Conservation (phyloP, 2,888 invertebrate genomes). For the Argynnis bischoffii region DNA sequence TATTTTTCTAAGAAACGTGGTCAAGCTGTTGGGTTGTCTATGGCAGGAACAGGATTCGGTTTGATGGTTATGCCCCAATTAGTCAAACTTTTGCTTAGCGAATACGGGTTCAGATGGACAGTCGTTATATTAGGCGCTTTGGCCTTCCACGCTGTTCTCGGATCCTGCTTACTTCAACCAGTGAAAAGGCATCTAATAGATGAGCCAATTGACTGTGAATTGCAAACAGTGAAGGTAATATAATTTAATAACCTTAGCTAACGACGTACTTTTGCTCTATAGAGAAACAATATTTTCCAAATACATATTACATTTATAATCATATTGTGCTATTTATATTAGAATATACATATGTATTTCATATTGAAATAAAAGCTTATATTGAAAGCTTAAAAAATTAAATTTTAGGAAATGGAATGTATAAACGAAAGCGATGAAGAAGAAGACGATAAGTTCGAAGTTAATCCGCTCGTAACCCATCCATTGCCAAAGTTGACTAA, state of each 20-base stretch:
- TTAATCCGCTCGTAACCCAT: slow-evolving; percentile 68
- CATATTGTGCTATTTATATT: too few species aligned
- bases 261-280: neutral
- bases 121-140: slow-evolving; percentile 86
- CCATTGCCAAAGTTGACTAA: slow-evolving; percentile 65
- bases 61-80: slow-evolving; percentile 91
- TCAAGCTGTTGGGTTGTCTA: slow-evolving; percentile 89
- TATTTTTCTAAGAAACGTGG: slow-evolving; percentile 89
- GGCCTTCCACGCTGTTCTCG: slow-evolving; percentile 86
- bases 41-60: slow-evolving; percentile 91
- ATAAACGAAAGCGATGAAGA: slow-evolving; percentile 86
- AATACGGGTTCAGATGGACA: slow-evolving; percentile 86
- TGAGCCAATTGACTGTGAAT: slow-evolving; percentile 79
- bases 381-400: neutral
- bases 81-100: slow-evolving; percentile 84
- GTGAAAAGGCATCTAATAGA: slow-evolving; percentile 87
- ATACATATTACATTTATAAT: too few species aligned
- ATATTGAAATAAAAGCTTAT: neutral
- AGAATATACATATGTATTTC: neutral
- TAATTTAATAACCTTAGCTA: neutral
- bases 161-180: slow-evolving; percentile 86
- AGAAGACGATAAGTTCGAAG: slow-evolving; percentile 80
- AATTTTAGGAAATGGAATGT: slow-evolving; percentile 85
- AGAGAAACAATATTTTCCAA: too few species aligned
- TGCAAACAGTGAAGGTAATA: slow-evolving; percentile 73